Conservation (phyloP, 2,797 vertebrate species). For the Intellagama lesueurii region DNA sequence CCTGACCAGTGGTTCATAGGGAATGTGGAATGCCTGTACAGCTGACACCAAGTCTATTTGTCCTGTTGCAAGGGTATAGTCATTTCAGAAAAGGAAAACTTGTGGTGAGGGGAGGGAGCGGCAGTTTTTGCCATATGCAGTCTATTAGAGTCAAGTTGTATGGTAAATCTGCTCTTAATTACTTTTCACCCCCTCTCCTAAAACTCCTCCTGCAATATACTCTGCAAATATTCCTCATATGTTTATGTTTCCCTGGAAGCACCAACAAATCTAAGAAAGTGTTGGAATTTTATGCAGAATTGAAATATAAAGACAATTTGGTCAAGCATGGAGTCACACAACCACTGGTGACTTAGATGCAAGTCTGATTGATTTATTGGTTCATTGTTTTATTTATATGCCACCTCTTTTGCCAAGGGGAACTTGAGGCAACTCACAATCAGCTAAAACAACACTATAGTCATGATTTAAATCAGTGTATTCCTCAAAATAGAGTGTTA, state of each 20-base stretch:
- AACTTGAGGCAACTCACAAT: too few relatives aligned
- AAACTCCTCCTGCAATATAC: conserved; percentile 1
- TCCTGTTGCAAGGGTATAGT: conserved; percentile 31
- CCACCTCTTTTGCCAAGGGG: too few relatives aligned
- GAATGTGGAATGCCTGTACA: background rate
- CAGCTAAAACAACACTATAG: too few relatives aligned
- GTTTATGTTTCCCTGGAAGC: conserved; percentile 39
- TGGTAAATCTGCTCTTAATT: conserved; percentile 65
- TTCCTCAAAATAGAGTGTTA: too few relatives aligned
- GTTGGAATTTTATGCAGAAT: background rate
- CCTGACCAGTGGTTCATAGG: conserved; percentile 20
- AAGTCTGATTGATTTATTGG: conserved; percentile 23
- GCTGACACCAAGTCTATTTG: conserved; percentile 16
- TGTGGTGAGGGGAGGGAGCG: background rate
- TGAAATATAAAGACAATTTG: conserved; percentile 42
- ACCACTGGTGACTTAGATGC: conserved; percentile 66
- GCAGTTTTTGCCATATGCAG: conserved; percentile 46
- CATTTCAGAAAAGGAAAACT: conserved; percentile 22
- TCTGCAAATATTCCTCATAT: conserved; percentile 5
- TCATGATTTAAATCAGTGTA: too few relatives aligned
- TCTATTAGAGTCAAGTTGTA: conserved; percentile 51
- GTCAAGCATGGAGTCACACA: conserved; percentile 47
- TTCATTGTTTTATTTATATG: too few relatives aligned
- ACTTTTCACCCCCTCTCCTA: background rate
- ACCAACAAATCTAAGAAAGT: rapidly evolving